These are phyloP conservation scores for Hecatera dysodea DNA, from an alignment of 2,888 invertebrate species.

Conservation along the genomic window DNA sequence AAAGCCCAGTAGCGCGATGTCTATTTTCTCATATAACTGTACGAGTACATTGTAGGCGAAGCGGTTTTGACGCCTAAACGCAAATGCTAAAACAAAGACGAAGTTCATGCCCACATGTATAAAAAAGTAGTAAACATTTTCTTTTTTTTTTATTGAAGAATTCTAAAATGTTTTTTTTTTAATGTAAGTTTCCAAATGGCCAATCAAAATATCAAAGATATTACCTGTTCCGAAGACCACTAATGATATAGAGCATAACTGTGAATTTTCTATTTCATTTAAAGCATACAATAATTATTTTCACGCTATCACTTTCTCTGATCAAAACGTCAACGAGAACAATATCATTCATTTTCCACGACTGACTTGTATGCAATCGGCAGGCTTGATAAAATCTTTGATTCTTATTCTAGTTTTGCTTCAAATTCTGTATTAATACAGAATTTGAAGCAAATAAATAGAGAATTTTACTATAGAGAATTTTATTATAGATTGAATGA, in stretches of 20 bases:
- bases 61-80: too few relatives aligned
- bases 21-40: too few relatives aligned
- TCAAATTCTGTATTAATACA: background rate
- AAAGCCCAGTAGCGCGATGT: too few relatives aligned
- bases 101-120: too few relatives aligned
- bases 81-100: too few relatives aligned
- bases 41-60: too few relatives aligned
- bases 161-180: too few relatives aligned
- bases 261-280: background rate
- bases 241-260: background rate
- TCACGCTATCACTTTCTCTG: background rate
- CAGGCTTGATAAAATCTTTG: background rate
- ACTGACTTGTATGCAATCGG: background rate
- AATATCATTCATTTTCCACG: slow-evolving; percentile 8
- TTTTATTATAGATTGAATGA: background rate
- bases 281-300: background rate
- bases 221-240: too few relatives aligned
- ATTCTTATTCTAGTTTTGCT: background rate
- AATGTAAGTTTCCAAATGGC: too few relatives aligned
- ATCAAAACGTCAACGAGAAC: slow-evolving; percentile 9
- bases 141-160: too few relatives aligned
- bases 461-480: background rate
- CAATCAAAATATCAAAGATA: background rate
- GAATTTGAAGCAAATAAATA: too few relatives aligned
- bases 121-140: too few relatives aligned